Conservation (phyloP, 2,888 invertebrate species). For the Oxycera nigricornis region DNA sequence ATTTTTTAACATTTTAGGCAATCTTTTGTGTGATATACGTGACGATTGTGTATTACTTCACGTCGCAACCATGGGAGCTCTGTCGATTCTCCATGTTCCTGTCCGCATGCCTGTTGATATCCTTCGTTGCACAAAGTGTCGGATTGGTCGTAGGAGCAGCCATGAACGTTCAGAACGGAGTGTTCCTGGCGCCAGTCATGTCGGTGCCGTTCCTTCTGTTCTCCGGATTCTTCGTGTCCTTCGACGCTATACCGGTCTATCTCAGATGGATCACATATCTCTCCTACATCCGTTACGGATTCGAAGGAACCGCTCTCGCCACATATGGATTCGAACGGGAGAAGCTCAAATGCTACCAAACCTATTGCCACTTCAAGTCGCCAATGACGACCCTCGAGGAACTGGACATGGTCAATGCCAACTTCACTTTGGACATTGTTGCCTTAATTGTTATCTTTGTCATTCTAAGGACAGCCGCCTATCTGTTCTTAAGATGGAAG, state of each 20-base stretch:
- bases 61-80: slow-evolving; percentile 87
- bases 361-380: slow-evolving; percentile 86
- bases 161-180: slow-evolving; percentile 95
- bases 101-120: slow-evolving; percentile 84
- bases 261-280: slow-evolving; percentile 94
- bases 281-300: slow-evolving; percentile 94
- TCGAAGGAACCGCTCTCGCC: slow-evolving; percentile 92
- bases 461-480: slow-evolving; percentile 80
- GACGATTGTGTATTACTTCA: slow-evolving; percentile 92
- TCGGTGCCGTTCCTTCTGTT: slow-evolving; percentile 94
- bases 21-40: slow-evolving; percentile 93
- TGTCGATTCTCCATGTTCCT: slow-evolving; percentile 89
- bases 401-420: slow-evolving; percentile 82
- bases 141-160: slow-evolving; percentile 95
- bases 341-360: slow-evolving; percentile 81
- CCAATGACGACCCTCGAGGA: slow-evolving; percentile 84
- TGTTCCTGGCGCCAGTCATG: slow-evolving; percentile 96
- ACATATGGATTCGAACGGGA: slow-evolving; percentile 87
- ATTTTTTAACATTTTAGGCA: slow-evolving; percentile 82
- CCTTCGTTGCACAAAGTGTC: slow-evolving; percentile 94
- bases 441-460: slow-evolving; percentile 82
- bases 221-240: slow-evolving; percentile 96
- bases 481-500: slow-evolving; percentile 87
- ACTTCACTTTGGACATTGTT: slow-evolving; percentile 79
- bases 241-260: slow-evolving; percentile 94